A percentile compares a stretch with the other conserved stretches of the same genome.
Conservation (phyloP, 2,888 invertebrate species). For the Drosophila crucigera region DNA sequence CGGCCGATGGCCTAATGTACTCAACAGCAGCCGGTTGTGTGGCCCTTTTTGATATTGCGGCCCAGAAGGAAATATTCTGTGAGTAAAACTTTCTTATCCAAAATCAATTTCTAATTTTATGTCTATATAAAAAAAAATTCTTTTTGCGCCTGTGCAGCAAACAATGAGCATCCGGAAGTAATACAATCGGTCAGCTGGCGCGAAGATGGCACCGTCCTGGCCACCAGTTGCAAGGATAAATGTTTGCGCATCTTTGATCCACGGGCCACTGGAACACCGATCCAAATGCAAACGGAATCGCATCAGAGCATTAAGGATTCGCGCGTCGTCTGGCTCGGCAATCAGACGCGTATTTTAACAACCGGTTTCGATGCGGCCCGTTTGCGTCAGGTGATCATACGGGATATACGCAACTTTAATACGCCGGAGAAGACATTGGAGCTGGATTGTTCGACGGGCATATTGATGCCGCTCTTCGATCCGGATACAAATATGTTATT, state of each 20-base stretch:
- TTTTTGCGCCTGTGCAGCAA: slow-evolving; percentile 85
- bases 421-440: slow-evolving; percentile 92
- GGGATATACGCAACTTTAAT: slow-evolving; percentile 93
- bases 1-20: slow-evolving; percentile 94
- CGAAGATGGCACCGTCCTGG: slow-evolving; percentile 91
- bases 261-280: slow-evolving; percentile 87
- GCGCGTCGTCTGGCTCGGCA: slow-evolving; percentile 95
- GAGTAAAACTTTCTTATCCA: slow-evolving; percentile 76
- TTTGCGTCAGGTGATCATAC: slow-evolving; percentile 94
- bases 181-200: slow-evolving; percentile 97
- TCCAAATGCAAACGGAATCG: slow-evolving; percentile 89
- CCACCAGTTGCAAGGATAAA: slow-evolving; percentile 96
- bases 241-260: slow-evolving; percentile 95
- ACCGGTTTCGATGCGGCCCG: slow-evolving; percentile 96
- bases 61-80: slow-evolving; percentile 93
- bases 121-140: no score
- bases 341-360: slow-evolving; percentile 92
- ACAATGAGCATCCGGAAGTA: slow-evolving; percentile 92
- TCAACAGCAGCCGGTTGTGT: slow-evolving; percentile 93
- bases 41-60: slow-evolving; percentile 94
- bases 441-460: slow-evolving; percentile 94
- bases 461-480: slow-evolving; percentile 96
- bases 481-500: slow-evolving; percentile 98
- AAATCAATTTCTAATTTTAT: no score
- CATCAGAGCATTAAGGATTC: slow-evolving; percentile 97